These are phyloP conservation scores for Leptoteleia sp. DNA, from an alignment of 1,140 invertebrate genomes.

Conservation along the genomic window DNA sequence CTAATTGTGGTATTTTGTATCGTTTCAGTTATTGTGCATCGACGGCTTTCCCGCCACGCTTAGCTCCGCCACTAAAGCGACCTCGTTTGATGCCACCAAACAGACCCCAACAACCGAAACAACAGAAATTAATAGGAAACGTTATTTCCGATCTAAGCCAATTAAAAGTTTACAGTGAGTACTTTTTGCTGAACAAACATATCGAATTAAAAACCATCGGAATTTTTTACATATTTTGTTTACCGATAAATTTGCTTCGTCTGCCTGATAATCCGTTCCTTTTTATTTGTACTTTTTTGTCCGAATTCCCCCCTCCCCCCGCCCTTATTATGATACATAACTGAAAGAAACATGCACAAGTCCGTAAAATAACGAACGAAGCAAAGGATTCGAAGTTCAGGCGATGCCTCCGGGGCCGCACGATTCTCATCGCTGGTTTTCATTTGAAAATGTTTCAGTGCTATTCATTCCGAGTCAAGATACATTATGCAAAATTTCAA, in stretches of 20 bases:
- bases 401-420: conserved; percentile 3
- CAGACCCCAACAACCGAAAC: conserved; percentile 79
- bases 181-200: conserved; percentile 58
- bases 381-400: conserved; percentile 5
- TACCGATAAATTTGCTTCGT: conserved; percentile 43
- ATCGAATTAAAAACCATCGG: conserved; percentile 48
- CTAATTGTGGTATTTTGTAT: conserved; percentile 56
- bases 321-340: conserved; percentile 12
- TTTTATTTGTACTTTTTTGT: no score
- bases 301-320: not conserved
- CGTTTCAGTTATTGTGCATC: conserved; percentile 84
- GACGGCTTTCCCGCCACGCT: conserved; percentile 82
- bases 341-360: conserved; percentile 28
- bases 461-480: conserved; percentile 8
- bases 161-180: conserved; percentile 86
- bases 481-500: conserved; percentile 15
- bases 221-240: conserved; percentile 40
- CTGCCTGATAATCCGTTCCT: conserved; percentile 23
- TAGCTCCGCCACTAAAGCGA: conserved; percentile 83
- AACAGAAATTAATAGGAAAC: conserved; percentile 73
- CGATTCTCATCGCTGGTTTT: conserved; percentile 19
- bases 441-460: conserved; percentile 14
- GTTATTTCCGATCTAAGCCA: conserved; percentile 78
- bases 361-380: conserved; percentile 35
- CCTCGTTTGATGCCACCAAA: conserved; percentile 83